phyloP scores from a whole-genome alignment of 2,888 invertebrate species.

The Lissonota sp. region DNA sequence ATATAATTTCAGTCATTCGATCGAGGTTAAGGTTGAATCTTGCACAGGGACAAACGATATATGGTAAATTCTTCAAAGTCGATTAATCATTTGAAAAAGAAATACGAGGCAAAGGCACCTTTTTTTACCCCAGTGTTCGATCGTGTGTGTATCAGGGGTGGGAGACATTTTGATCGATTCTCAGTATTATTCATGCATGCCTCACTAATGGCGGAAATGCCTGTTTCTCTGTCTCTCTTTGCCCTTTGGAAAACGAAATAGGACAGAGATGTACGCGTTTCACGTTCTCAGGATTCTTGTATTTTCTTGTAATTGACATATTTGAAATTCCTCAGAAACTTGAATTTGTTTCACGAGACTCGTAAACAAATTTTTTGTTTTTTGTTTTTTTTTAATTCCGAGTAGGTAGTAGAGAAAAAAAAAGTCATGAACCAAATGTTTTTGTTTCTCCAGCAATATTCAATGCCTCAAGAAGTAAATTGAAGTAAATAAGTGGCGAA shows the following conservation, averaged over 20 bases:
- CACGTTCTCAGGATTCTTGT: conserved; percentile 29
- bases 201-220: conserved; percentile 56
- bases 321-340: too few relatives aligned
- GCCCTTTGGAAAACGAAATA: conserved; percentile 17
- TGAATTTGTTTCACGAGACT: not conserved
- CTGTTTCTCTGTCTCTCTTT: conserved; percentile 7
- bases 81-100: conserved; percentile 50
- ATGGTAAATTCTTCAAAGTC: conserved; percentile 32
- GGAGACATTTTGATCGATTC: conserved; percentile 54
- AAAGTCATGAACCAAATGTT: not conserved
- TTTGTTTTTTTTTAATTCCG: not conserved
- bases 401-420: not conserved
- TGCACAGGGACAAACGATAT: not conserved
- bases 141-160: conserved; percentile 2
- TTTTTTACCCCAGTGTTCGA: conserved; percentile 9
- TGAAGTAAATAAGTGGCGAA: too few relatives aligned
- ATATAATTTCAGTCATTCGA: conserved; percentile 14
- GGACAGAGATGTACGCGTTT: conserved; percentile 39
- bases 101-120: not conserved
- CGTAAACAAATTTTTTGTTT: not conserved
- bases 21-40: conserved; percentile 35
- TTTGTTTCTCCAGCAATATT: not conserved
- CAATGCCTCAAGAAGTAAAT: not conserved
- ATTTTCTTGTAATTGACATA: not conserved
- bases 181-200: conserved; percentile 56